A percentile compares a stretch with the other conserved stretches of the same genome.
Evolutionary conservation across 2,888 invertebrate species (phyloP).

Genomic region (Plemyria rubiginata): DNA sequence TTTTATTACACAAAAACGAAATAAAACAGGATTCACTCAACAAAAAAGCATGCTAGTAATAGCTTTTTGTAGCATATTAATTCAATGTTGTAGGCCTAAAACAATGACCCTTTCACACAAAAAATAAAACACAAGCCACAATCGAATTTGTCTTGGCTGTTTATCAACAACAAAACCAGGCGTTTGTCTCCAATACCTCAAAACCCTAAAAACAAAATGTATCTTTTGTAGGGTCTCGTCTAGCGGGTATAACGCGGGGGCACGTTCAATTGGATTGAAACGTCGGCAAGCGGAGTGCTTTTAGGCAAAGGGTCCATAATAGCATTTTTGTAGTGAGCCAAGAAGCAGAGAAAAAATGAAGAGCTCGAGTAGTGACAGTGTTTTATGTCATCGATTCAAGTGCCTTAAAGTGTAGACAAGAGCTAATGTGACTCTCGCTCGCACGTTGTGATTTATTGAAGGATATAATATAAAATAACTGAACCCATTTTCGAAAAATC

Average conservation of each 20-base stretch:
- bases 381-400: neutral
- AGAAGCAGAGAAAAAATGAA: constrained; percentile 23
- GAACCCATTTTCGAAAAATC: too few relatives aligned
- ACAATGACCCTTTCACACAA: neutral
- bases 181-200: constrained; percentile 36
- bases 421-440: too few relatives aligned
- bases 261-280: constrained; percentile 76
- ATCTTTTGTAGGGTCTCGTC: constrained; percentile 57
- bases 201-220: constrained; percentile 58
- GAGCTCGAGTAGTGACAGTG: neutral
- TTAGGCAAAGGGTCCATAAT: constrained; percentile 69
- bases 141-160: neutral
- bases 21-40: too few relatives aligned
- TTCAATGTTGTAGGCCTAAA: too few relatives aligned
- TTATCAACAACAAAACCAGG: constrained; percentile 20
- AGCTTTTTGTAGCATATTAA: too few relatives aligned
- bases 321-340: constrained; percentile 68
- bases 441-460: too few relatives aligned
- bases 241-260: constrained; percentile 58
- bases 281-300: constrained; percentile 62
- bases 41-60: too few relatives aligned
- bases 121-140: neutral
- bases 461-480: too few relatives aligned
- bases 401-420: too few relatives aligned
- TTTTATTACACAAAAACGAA: too few relatives aligned